A percentile compares a stretch with the other conserved stretches of the same genome.
These are phyloP conservation scores for Meta bourneti DNA, from an alignment of 2,888 invertebrate species.

Conservation along the genomic window DNA sequence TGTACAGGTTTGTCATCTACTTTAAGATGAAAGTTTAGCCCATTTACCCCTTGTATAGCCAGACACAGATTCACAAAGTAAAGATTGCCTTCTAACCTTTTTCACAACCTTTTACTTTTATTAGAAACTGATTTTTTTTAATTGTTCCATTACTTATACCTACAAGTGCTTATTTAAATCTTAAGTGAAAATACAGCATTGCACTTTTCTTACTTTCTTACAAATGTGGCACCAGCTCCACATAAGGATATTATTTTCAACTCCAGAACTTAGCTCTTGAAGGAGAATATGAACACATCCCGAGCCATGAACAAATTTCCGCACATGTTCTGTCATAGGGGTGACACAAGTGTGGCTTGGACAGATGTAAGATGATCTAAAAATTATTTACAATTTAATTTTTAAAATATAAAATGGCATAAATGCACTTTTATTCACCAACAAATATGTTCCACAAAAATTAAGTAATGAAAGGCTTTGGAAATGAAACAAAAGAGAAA, in stretches of 20 bases:
- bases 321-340: slow-evolving; percentile 92
- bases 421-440: too few species aligned
- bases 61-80: too few species aligned
- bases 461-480: background rate
- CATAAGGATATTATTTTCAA: slow-evolving; percentile 85
- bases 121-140: too few species aligned
- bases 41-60: too few species aligned
- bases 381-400: background rate
- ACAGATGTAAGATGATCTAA: slow-evolving; percentile 82
- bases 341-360: slow-evolving; percentile 86
- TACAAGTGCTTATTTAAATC: too few species aligned
- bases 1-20: too few species aligned
- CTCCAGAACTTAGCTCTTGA: slow-evolving; percentile 82
- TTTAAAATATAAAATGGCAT: background rate
- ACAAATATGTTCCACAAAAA: too few species aligned
- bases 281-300: slow-evolving; percentile 91
- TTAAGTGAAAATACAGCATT: too few species aligned
- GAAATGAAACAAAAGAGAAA: background rate
- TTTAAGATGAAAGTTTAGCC: too few species aligned
- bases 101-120: too few species aligned
- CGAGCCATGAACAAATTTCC: slow-evolving; percentile 93
- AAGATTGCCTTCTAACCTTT: too few species aligned
- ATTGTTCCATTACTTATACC: too few species aligned
- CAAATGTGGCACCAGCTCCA: slow-evolving; percentile 91
- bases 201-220: slow-evolving; percentile 79